Evolutionary conservation across 1,140 invertebrate species (phyloP).

Genomic region (Arctopsyche grandis): DNA sequence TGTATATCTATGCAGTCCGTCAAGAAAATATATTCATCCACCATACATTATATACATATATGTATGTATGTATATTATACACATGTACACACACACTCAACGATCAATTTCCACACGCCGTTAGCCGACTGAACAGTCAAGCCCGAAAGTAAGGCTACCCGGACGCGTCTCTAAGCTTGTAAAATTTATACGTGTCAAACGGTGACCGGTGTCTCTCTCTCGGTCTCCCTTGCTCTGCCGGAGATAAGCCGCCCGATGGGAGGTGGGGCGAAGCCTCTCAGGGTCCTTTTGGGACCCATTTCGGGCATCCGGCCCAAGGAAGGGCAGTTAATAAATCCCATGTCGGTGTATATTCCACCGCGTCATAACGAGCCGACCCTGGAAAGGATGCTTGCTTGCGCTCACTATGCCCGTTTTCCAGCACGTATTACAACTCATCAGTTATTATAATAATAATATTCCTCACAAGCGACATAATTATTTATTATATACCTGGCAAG

Average conservation of each 20-base stretch:
- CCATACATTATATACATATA: too few species aligned
- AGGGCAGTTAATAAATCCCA: slow-evolving; percentile 32
- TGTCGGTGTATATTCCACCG: slow-evolving; percentile 28
- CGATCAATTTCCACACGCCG: too few species aligned
- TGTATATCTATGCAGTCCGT: too few species aligned
- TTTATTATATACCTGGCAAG: background rate
- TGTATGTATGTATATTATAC: too few species aligned
- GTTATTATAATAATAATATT: background rate
- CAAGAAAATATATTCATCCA: too few species aligned
- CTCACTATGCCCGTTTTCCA: slow-evolving; percentile 5
- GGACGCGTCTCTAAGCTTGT: background rate
- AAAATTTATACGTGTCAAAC: slow-evolving; percentile 34
- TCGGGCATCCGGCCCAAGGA: background rate
- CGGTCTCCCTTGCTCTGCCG: background rate
- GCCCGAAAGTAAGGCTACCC: background rate
- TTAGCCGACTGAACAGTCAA: too few species aligned
- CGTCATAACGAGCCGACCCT: slow-evolving; percentile 33
- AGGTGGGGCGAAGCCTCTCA: background rate
- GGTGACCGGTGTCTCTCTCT: background rate
- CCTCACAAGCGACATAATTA: slow-evolving; percentile 9
- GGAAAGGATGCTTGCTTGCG: background rate
- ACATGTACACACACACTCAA: too few species aligned
- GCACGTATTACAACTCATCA: background rate
- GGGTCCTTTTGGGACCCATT: background rate
- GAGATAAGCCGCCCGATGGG: slow-evolving; percentile 13